Conservation (phyloP, 2,888 invertebrate species). For the Leucophora obtusa region DNA sequence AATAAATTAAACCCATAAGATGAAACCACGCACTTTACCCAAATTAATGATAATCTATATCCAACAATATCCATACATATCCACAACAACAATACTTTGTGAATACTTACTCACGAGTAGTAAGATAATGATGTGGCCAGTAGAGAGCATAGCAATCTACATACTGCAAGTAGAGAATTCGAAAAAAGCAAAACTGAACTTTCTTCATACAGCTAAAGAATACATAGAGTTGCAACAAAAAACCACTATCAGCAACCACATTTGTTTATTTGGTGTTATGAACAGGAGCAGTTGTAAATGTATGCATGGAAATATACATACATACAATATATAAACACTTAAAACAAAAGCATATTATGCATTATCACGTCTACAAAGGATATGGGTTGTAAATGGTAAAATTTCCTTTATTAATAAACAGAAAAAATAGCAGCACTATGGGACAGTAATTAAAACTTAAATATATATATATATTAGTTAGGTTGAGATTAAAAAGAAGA, state of each 20-base stretch:
- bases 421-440: not conserved
- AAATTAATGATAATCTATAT: slow-evolving; percentile 55
- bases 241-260: slow-evolving; percentile 26
- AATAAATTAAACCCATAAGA: slow-evolving; percentile 43
- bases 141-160: not conserved
- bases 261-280: slow-evolving; percentile 42
- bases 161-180: slow-evolving; percentile 9
- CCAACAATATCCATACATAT: not conserved
- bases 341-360: slow-evolving; percentile 33
- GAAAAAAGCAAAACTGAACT: not conserved
- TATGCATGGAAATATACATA: not conserved
- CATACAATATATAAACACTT: not conserved
- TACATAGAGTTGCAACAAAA: not conserved
- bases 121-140: slow-evolving; percentile 49
- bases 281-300: not conserved
- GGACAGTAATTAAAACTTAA: not conserved
- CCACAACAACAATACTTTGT: slow-evolving; percentile 2
- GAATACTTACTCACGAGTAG: slow-evolving; percentile 29
- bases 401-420: slow-evolving; percentile 18
- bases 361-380: slow-evolving; percentile 45
- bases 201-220: not conserved
- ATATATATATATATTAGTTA: no score
- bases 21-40: slow-evolving; percentile 55
- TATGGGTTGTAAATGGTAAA: slow-evolving; percentile 40
- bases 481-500: no score